Evolutionary conservation across 2,888 invertebrate species (phyloP).

Genomic region (Drosophila longiperda): DNA sequence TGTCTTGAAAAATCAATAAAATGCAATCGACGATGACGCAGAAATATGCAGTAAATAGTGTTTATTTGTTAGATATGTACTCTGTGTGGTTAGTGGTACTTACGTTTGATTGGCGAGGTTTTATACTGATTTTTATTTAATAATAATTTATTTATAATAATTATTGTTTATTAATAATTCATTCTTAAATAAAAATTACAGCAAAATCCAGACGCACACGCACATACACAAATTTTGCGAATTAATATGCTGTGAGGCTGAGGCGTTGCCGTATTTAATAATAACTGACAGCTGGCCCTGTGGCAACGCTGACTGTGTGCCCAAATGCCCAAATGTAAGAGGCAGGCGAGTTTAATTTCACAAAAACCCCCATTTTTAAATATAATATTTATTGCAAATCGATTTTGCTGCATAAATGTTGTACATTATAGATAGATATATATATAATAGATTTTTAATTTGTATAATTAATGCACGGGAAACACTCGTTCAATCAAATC

Average conservation of each 20-base stretch:
- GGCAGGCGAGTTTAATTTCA: constrained; percentile 4
- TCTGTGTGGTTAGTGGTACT: constrained; percentile 21
- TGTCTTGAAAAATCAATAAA: constrained; percentile 55
- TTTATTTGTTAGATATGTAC: not conserved
- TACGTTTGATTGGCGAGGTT: constrained; percentile 75
- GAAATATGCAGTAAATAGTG: not conserved
- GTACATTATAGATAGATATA: constrained; percentile 63
- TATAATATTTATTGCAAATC: constrained; percentile 58
- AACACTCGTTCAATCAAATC: constrained; percentile 67
- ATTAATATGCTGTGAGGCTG: constrained; percentile 41
- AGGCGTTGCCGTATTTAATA: constrained; percentile 47
- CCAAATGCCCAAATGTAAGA: constrained; percentile 12
- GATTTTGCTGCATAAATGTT: constrained; percentile 48
- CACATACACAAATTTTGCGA: constrained; percentile 54
- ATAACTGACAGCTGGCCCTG: constrained; percentile 32
- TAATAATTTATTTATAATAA: constrained; percentile 83
- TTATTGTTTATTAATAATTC: constrained; percentile 78
- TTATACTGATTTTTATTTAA: constrained; percentile 84
- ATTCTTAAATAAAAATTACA: constrained; percentile 84
- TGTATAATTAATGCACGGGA: constrained; percentile 67
- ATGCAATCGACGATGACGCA: not conserved
- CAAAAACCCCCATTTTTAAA: constrained; percentile 16
- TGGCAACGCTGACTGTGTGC: constrained; percentile 41
- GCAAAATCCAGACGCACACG: constrained; percentile 68
- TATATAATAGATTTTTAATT: constrained; percentile 46